phyloP scores from a whole-genome alignment of 2,113 vertebrate genomes.

The Carassius carassius region DNA sequence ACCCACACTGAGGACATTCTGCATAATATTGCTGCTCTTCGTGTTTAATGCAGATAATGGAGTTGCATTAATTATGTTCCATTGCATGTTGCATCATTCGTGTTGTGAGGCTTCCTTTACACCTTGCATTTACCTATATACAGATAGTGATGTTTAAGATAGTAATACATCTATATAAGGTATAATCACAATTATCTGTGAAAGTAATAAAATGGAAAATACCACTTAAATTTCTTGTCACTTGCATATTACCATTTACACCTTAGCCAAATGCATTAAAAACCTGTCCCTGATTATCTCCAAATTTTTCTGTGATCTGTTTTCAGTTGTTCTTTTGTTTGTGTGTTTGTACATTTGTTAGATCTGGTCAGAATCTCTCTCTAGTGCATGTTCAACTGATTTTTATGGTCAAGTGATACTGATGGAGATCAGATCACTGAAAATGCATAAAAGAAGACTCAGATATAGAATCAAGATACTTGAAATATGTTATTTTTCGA shows the following conservation, averaged over 20 bases:
- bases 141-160: background rate
- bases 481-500: background rate
- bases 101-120: slow-evolving; percentile 1
- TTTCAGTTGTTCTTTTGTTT: no score
- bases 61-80: no score
- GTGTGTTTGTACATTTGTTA: background rate
- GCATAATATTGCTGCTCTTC: no score
- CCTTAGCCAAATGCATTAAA: no score
- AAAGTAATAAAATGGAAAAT: background rate
- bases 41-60: no score
- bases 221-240: background rate
- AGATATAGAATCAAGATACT: background rate
- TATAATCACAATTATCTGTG: background rate
- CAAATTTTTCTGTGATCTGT: no score
- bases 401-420: background rate
- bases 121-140: background rate
- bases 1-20: no score
- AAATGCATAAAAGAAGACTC: background rate
- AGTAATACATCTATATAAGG: no score
- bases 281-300: no score
- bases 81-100: no score
- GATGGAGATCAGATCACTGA: background rate
- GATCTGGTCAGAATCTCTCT: background rate
- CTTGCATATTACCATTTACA: background rate
- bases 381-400: background rate